Evolutionary conservation across 2,888 invertebrate genomes (phyloP).

Genomic region (Altica lythri): DNA sequence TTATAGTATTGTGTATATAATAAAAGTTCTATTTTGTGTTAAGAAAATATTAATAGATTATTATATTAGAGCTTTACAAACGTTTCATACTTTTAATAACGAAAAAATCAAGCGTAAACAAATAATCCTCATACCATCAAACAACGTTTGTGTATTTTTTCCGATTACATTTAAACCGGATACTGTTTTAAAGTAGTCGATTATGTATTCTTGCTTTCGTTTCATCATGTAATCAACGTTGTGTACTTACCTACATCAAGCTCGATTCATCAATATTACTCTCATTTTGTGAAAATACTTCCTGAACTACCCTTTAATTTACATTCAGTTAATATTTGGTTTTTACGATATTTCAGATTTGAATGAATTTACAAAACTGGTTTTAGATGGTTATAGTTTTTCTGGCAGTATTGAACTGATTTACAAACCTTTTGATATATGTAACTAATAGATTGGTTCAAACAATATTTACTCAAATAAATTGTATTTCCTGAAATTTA

Average conservation of each 20-base stretch:
- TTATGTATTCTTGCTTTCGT: conserved; percentile 17
- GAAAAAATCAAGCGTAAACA: too few relatives aligned
- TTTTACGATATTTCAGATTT: conserved; percentile 6
- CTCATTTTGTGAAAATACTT: conserved; percentile 32
- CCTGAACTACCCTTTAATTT: conserved; percentile 29
- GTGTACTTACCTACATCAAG: conserved; percentile 1
- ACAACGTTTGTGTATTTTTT: too few relatives aligned
- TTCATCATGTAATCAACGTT: conserved; percentile 19
- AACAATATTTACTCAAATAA: too few relatives aligned
- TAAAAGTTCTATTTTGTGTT: too few relatives aligned
- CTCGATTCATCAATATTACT: conserved; percentile 13
- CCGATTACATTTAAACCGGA: neutral
- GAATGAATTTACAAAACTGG: conserved; percentile 26
- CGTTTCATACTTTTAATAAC: too few relatives aligned
- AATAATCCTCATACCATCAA: too few relatives aligned
- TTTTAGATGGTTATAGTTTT: conserved; percentile 16
- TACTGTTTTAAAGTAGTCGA: conserved; percentile 2
- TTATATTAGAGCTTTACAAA: too few relatives aligned
- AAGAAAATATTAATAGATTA: too few relatives aligned
- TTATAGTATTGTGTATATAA: too few relatives aligned
- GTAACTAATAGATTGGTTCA: too few relatives aligned
- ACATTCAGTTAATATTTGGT: conserved; percentile 14
- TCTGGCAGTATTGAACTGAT: neutral
- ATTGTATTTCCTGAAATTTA: too few relatives aligned
- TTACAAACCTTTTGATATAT: too few relatives aligned